A percentile compares a stretch with the other conserved stretches of the same genome.
Evolutionary conservation across 2,888 invertebrate genomes (phyloP).

Genomic region (Drosophila pegasa): DNA sequence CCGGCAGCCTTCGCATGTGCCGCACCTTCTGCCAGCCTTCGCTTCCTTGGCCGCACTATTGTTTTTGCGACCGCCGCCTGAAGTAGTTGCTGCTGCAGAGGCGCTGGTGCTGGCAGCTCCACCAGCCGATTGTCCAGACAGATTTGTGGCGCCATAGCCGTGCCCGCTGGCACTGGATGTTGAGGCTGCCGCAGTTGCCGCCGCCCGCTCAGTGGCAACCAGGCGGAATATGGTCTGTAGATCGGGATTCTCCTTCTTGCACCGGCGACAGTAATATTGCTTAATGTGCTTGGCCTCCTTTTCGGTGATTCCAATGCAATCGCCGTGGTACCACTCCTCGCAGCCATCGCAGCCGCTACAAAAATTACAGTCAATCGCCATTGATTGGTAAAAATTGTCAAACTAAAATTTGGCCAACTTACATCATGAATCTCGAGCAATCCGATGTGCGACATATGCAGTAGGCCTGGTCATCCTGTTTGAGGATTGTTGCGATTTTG

Average conservation of each 20-base stretch:
- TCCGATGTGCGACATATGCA: constrained; percentile 98
- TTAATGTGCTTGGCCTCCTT: constrained; percentile 96
- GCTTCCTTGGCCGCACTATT: constrained; percentile 39
- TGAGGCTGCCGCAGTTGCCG: constrained; percentile 39
- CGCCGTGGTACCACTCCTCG: constrained; percentile 99
- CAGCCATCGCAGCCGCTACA: constrained; percentile 96
- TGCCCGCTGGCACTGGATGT: constrained; percentile 10
- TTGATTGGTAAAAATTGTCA: background rate
- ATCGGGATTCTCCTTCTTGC: constrained; percentile 92
- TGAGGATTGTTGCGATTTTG: constrained; percentile 93
- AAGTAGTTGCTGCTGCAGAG: background rate
- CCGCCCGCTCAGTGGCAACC: constrained; percentile 77
- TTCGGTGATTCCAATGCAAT: constrained; percentile 97
- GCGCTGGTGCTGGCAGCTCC: constrained; percentile 4
- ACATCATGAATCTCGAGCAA: constrained; percentile 98
- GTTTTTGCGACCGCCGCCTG: constrained; percentile 30
- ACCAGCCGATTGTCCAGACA: background rate
- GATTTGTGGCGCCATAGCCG: constrained; percentile 5
- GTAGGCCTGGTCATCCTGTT: constrained; percentile 96
- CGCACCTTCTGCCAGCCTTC: constrained; percentile 86
- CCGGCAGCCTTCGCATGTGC: constrained; percentile 90
- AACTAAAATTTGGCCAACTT: constrained; percentile 79
- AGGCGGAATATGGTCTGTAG: constrained; percentile 87
- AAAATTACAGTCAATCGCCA: background rate
- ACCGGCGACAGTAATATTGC: constrained; percentile 95